Conservation (phyloP, 2,888 invertebrate species). For the Himalopsyche tibetana region DNA sequence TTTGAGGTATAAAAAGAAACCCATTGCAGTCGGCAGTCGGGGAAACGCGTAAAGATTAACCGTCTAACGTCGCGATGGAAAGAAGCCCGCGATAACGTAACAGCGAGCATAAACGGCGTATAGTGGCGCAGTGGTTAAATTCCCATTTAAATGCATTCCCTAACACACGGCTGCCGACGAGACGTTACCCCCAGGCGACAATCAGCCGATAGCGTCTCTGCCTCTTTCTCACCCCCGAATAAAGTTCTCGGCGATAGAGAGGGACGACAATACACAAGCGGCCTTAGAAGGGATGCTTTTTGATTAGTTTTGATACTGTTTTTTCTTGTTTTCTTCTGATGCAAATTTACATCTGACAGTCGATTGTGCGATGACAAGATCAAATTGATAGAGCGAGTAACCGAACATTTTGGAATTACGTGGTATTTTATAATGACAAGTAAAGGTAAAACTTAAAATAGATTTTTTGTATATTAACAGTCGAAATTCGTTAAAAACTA, state of each 20-base stretch:
- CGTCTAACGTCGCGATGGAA: constrained; percentile 35
- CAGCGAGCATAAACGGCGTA: not conserved
- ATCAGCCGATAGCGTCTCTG: constrained; percentile 56
- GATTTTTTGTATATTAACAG: too few relatives aligned
- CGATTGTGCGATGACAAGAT: not conserved
- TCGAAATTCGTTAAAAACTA: too few relatives aligned
- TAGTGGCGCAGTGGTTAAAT: constrained; percentile 57
- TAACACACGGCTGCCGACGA: constrained; percentile 48
- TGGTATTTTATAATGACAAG: too few relatives aligned
- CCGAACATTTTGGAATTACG: too few relatives aligned
- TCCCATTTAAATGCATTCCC: constrained; percentile 64
- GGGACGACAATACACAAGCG: constrained; percentile 26
- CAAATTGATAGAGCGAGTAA: not conserved
- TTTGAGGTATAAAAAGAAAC: not conserved
- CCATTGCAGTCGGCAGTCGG: constrained; percentile 31
- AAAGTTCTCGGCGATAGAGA: not conserved
- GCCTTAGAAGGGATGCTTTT: constrained; percentile 39
- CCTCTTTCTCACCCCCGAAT: constrained; percentile 6
- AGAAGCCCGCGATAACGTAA: constrained; percentile 48
- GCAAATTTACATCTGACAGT: not conserved
- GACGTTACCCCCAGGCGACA: constrained; percentile 60
- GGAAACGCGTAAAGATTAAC: constrained; percentile 37
- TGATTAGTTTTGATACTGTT: constrained; percentile 49
- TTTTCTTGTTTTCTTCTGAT: constrained; percentile 33
- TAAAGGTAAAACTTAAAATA: too few relatives aligned